A percentile compares a stretch with the other conserved stretches of the same genome.
phyloP scores from a whole-genome alignment of 2,797 vertebrate genomes.

The Pogonophryne albipinna region DNA sequence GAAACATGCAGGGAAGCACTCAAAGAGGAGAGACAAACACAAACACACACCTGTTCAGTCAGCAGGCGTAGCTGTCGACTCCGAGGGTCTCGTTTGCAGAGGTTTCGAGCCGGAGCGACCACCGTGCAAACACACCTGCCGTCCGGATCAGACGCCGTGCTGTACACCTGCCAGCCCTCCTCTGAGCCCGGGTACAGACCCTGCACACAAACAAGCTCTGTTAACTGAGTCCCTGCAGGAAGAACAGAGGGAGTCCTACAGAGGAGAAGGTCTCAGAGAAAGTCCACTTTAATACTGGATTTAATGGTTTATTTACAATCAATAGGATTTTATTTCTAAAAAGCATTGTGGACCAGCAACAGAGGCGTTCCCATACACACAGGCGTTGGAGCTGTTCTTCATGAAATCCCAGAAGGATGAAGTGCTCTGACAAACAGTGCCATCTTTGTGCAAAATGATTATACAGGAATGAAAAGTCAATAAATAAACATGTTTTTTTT shows the following conservation, averaged over 20 bases:
- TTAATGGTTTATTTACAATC: background rate
- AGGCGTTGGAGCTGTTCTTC: too few species aligned
- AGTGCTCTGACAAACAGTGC: too few species aligned
- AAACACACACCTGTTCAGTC: slow-evolving; percentile 90
- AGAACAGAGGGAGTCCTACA: background rate
- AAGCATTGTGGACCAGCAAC: too few species aligned
- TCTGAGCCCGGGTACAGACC: slow-evolving; percentile 91
- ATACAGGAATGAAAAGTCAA: too few species aligned
- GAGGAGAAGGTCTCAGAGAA: slow-evolving; percentile 11
- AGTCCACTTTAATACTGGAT: background rate
- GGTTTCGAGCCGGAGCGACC: slow-evolving; percentile 92
- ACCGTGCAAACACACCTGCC: slow-evolving; percentile 96
- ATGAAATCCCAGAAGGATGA: too few species aligned
- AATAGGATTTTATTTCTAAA: background rate
- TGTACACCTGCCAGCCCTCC: slow-evolving; percentile 98
- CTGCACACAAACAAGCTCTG: slow-evolving; percentile 77
- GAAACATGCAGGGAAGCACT: slow-evolving; percentile 42
- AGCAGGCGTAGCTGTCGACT: slow-evolving; percentile 92
- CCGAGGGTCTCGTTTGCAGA: slow-evolving; percentile 94
- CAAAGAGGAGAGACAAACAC: slow-evolving; percentile 12
- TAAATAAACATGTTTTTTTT: too few species aligned
- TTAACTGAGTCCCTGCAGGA: slow-evolving; percentile 43
- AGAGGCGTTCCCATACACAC: too few species aligned
- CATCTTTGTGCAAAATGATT: too few species aligned
- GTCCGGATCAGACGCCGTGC: slow-evolving; percentile 94